Evolutionary conservation across 2,888 invertebrate genomes (phyloP), one percentile per base, ranked within the genome.

Genomic region (Xanthorhoe spadicearia): DNA sequence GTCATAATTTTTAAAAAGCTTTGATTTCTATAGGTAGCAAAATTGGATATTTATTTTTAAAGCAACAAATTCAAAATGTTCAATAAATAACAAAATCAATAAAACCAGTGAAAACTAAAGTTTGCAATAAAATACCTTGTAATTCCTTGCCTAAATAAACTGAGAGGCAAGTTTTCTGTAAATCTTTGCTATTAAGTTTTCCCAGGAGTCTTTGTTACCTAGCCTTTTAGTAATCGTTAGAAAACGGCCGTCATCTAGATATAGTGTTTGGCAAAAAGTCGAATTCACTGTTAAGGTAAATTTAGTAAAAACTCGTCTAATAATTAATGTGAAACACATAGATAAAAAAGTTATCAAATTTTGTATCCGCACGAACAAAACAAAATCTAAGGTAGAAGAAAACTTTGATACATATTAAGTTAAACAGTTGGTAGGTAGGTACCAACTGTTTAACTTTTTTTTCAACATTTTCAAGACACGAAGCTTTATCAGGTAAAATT

Each of bases 101-200:
- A 32, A 32, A 32, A 23, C 23, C 23, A 23, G 4, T 38, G 0
- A 38, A 10, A 38, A 38, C 13, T 13, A 0, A 43, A 43, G 54
- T 43, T 55, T 23, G 51, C 4, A 28, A 32, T 32, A 52, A 9
- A n/a, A 52, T 28, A 23, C 52, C 52, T 35, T 9, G 1, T 17
- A 35, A 7, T 32, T 52, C 17, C 10, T 23, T 59, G 38, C 57
- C 61, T 61, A 2, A 49, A 18, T 19, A 43, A 57, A 32, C 54
- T 54, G 13, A 15, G n/a, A n/a, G 19, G 62, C 59, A 66, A 62
- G 23, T n/a, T 59, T 59, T 48, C 54, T 17, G 15, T 18, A 5
- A 51, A 43, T 51, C 59, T 66, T 66, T 62, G 66, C 62, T 62
- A 15, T 13, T 17, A 50, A 66, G 46, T 62, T 66, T 62, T 28